Conservation (phyloP, 2,888 invertebrate species). For the Lasioglossum malachurum region DNA sequence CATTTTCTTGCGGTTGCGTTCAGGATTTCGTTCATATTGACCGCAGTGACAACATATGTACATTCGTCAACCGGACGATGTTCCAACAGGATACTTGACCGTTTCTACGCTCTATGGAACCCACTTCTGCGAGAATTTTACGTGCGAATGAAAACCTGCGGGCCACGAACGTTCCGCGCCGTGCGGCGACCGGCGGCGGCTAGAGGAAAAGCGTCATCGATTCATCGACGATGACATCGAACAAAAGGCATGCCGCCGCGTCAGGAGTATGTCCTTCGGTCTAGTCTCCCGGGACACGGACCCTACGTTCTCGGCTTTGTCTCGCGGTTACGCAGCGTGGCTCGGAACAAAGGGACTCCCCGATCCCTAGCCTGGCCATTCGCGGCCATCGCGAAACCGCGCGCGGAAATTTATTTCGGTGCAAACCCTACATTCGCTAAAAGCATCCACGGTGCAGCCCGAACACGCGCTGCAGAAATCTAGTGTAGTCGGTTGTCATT, state of each 20-base stretch:
- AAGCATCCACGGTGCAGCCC: neutral
- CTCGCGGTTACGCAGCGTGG: conserved; percentile 66
- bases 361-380: conserved; percentile 54
- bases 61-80: too few relatives aligned
- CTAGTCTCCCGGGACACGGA: conserved; percentile 29
- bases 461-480: neutral
- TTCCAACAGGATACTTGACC: too few relatives aligned
- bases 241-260: conserved; percentile 41
- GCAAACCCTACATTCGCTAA: neutral
- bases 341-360: conserved; percentile 67
- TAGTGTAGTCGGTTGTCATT: neutral
- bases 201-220: conserved; percentile 30
- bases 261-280: conserved; percentile 35
- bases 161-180: neutral
- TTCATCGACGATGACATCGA: conserved; percentile 42
- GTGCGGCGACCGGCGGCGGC: neutral
- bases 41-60: too few relatives aligned
- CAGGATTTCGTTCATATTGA: too few relatives aligned
- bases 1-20: too few relatives aligned
- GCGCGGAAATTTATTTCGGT: conserved; percentile 16
- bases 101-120: neutral
- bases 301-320: conserved; percentile 48
- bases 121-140: neutral
- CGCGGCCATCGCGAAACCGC: conserved; percentile 19
- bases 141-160: neutral